These are phyloP conservation scores for Cataglyphis rosenhaueri DNA, from an alignment of 2,888 invertebrate species.

Conservation along the genomic window DNA sequence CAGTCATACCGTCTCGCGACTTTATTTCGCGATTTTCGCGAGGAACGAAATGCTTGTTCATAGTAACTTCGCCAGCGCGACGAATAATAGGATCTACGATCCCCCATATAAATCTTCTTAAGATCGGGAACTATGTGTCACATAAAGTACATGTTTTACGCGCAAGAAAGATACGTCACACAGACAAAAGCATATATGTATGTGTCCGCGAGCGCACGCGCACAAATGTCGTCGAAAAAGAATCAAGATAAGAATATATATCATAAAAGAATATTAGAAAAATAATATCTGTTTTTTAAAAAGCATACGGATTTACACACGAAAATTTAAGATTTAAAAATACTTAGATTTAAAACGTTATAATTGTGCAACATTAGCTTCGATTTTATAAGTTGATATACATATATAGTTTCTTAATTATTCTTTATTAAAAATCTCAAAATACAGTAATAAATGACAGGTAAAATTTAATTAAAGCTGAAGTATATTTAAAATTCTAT, in stretches of 20 bases:
- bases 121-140: conserved; percentile 53
- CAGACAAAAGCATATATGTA: conserved; percentile 10
- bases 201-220: background rate
- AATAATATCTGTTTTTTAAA: conserved; percentile 30
- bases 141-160: conserved; percentile 56
- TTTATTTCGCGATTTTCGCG: conserved; percentile 54
- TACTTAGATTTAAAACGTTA: background rate
- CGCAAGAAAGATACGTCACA: conserved; percentile 35
- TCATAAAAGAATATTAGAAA: conserved; percentile 34
- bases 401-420: background rate
- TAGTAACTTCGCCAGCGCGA: conserved; percentile 49
- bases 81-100: conserved; percentile 57
- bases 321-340: background rate
- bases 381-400: background rate
- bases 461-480: background rate
- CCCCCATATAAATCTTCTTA: conserved; percentile 53
- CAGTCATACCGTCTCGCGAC: conserved; percentile 43
- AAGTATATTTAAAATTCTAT: background rate
- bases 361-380: background rate
- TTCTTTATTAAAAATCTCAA: background rate
- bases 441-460: background rate
- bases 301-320: background rate
- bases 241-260: conserved; percentile 36
- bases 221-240: conserved; percentile 13
- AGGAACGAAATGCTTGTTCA: conserved; percentile 50